A percentile compares a stretch with the other conserved stretches of the same genome.
Evolutionary conservation across 2,113 vertebrate genomes (phyloP).

Genomic region (Galbula dea): DNA sequence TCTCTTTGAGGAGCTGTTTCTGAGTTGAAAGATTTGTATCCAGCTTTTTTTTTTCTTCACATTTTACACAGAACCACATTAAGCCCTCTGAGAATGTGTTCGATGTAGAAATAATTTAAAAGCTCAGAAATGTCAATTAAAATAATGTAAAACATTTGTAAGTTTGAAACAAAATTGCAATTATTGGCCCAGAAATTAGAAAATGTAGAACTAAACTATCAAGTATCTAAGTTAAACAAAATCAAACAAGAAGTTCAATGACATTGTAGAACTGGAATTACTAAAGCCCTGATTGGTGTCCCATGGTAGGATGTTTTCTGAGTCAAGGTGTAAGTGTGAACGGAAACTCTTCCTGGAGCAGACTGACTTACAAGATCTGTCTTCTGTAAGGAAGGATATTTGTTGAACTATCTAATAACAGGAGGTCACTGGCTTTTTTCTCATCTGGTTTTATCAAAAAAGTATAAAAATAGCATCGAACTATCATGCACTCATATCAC

Average conservation of each 20-base stretch:
- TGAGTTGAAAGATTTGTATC: neutral
- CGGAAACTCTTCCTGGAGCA: neutral
- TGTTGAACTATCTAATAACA: neutral
- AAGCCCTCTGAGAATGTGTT: conserved; percentile 23
- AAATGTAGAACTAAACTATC: neutral
- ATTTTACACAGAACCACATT: conserved; percentile 11
- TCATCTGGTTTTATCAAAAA: neutral
- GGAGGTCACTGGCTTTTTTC: neutral
- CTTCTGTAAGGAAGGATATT: neutral
- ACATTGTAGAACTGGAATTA: conserved; percentile 4
- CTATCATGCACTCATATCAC: accelerated
- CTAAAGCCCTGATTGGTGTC: neutral
- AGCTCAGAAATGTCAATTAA: conserved; percentile 29
- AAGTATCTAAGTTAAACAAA: neutral
- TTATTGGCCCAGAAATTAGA: conserved; percentile 6
- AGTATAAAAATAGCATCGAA: neutral
- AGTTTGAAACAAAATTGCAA: conserved; percentile 17
- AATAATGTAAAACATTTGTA: conserved; percentile 35
- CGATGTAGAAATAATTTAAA: conserved; percentile 9
- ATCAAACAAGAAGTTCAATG: conserved; percentile 1
- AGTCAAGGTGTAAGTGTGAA: neutral
- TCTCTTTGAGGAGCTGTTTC: conserved; percentile 2
- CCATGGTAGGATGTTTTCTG: neutral
- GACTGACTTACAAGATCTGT: neutral
- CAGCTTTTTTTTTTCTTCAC: conserved; percentile 21